Conservation (phyloP, 2,113 vertebrate species). For the Haemorhous mexicanus region DNA sequence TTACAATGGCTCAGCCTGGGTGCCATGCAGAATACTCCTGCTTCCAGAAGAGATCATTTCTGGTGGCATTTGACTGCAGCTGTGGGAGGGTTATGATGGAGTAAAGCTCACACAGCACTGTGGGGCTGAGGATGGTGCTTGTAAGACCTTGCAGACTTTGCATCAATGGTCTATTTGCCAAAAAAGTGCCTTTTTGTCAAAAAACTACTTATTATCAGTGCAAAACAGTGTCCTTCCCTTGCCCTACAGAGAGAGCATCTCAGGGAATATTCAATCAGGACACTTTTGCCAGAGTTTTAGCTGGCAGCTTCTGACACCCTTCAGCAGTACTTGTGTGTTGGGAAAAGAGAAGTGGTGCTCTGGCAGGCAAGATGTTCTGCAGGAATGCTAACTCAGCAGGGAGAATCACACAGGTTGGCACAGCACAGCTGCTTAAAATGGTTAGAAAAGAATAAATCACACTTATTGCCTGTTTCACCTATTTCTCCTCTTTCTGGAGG, state of each 20-base stretch:
- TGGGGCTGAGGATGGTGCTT: neutral
- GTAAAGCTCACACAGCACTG: neutral
- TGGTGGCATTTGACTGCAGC: neutral
- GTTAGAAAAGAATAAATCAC: neutral
- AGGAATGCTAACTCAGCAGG: neutral
- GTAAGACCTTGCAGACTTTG: neutral
- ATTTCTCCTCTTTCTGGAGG: neutral
- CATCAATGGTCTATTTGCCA: neutral
- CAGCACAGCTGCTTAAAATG: neutral
- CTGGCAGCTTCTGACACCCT: neutral
- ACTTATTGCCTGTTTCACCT: neutral
- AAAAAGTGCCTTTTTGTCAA: neutral
- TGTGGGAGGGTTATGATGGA: neutral
- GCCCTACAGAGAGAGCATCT: neutral
- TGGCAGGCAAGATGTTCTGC: neutral
- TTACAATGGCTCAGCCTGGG: neutral
- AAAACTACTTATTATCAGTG: neutral
- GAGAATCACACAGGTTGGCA: neutral
- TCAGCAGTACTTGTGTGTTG: neutral
- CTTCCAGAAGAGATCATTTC: neutral
- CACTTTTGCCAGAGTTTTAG: neutral
- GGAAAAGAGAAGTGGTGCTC: neutral
- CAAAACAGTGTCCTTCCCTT: neutral
- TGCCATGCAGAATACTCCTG: neutral
- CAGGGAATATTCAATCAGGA: neutral